Percentiles rank a stretch among this genome's conserved stretches.
These are phyloP conservation scores for Periophthalmodon schlosseri DNA, from an alignment of 2,113 vertebrate species.

Conservation along the genomic window DNA sequence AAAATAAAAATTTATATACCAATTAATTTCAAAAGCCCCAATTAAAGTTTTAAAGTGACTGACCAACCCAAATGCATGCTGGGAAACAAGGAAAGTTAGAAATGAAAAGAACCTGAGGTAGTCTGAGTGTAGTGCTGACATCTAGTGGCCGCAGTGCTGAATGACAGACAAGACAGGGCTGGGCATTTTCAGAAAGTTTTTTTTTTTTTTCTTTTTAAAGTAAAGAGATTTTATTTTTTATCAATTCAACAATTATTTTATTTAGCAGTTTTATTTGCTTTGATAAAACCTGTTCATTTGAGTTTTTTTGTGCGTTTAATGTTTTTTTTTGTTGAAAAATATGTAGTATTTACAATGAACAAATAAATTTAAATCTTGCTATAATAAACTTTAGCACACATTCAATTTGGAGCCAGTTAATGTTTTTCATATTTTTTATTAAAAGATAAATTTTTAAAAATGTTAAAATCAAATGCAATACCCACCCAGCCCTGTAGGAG, in stretches of 20 bases:
- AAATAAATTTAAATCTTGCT: neutral
- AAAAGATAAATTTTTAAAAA: neutral
- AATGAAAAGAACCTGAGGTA: conserved; percentile 55
- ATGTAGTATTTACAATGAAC: neutral
- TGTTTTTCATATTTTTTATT: neutral
- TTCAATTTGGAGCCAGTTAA: neutral
- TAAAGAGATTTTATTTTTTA: too few relatives aligned
- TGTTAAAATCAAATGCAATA: neutral
- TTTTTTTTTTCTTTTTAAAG: neutral
- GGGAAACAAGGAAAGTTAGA: conserved; percentile 3
- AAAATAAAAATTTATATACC: too few relatives aligned
- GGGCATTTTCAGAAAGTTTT: neutral
- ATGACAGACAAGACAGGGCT: neutral
- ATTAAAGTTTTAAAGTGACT: too few relatives aligned
- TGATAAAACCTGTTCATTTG: neutral
- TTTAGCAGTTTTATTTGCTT: neutral
- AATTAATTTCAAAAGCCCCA: too few relatives aligned
- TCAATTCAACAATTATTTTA: neutral
- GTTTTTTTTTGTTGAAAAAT: neutral
- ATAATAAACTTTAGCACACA: neutral
- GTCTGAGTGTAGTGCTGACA: conserved; percentile 51
- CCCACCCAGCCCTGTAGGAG: neutral
- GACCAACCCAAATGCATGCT: conserved; percentile 16
- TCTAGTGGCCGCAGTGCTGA: conserved; percentile 4
- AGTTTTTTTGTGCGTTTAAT: neutral